phyloP scores from a whole-genome alignment of 2,888 invertebrate species.

The Opisthograptis luteolata region DNA sequence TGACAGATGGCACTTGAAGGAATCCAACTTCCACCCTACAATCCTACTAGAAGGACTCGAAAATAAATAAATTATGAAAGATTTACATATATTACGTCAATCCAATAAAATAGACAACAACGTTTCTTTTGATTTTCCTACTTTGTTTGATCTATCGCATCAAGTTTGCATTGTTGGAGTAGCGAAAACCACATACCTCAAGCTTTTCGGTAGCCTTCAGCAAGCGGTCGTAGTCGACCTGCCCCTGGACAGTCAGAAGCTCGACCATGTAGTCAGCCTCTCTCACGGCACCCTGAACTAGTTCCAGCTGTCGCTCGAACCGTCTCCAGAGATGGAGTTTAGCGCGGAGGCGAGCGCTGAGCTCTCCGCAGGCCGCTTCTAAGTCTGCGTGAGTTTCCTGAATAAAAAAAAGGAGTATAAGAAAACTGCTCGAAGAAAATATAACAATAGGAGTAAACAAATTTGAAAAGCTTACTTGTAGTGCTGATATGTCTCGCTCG shows the following conservation, averaged over 20 bases:
- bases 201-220: constrained; percentile 93
- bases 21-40: too few relatives aligned
- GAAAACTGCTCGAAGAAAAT: not conserved
- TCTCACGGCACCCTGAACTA: constrained; percentile 92
- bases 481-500: constrained; percentile 89
- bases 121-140: too few relatives aligned
- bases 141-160: too few relatives aligned
- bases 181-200: constrained; percentile 86
- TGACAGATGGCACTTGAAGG: too few relatives aligned
- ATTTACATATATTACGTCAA: too few relatives aligned
- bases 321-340: constrained; percentile 89
- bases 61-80: too few relatives aligned
- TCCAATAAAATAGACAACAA: too few relatives aligned
- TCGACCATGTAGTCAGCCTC: constrained; percentile 96
- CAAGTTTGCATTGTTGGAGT: too few relatives aligned
- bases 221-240: constrained; percentile 92
- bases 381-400: constrained; percentile 90
- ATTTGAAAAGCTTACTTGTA: constrained; percentile 59
- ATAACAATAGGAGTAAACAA: not conserved
- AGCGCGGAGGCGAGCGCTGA: constrained; percentile 86
- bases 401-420: not conserved
- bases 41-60: too few relatives aligned
- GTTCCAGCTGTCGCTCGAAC: constrained; percentile 90
- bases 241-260: constrained; percentile 91
- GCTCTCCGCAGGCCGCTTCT: constrained; percentile 88